Base-by-base conservation (phyloP, 92 coral and sea anemone species). In the Heliopora coerulea region DNA sequence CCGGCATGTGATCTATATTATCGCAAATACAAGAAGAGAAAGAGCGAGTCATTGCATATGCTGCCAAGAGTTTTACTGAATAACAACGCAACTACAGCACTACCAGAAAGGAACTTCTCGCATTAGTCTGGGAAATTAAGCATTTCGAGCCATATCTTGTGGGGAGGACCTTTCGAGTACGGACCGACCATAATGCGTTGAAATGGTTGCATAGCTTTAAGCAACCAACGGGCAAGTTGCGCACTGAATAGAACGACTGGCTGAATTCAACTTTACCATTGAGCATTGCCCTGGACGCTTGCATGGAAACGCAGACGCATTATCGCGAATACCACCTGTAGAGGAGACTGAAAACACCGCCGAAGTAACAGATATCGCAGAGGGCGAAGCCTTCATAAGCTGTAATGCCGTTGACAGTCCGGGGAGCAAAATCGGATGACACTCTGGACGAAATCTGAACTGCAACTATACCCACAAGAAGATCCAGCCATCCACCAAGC, bases 101-200 rank as follows among this genome's bases (percentile, higher is more conserved):
- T 10, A 84, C 83, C 80, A 78, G 77, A 72, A 56, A 82, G 24
- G 80, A 84, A 30, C 65, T 83, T 3, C 74, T 87, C 30, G 86
- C 81, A 23, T 42, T 65, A 20, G 72, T 65, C 3, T 65, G 54
- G 50, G 72, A 54, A 29, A 21, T 65, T 21, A 87, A 83, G 59
- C 84, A 86, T 35, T 86, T 82, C 63, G 69, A 80, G 28, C 80
- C 63, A 26, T 86, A 88, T 65, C 78, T 88, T 42, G 30, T 88
- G 65, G 83, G 85, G 20, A 81, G 80, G 15, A 59, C 44, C 79
- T 84, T 86, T 32, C 66, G 54, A 34, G 83, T 73, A n/a, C 54
- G 79, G 65, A 84, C 89, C 7, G 88, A 77, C 80, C 83, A 85
- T 73, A 86, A 86, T 42, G 86, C 89, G 2, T 57, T 86, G 54